Base-by-base conservation (phyloP, 2,888 invertebrate genomes). In the Agriopis marginaria region DNA sequence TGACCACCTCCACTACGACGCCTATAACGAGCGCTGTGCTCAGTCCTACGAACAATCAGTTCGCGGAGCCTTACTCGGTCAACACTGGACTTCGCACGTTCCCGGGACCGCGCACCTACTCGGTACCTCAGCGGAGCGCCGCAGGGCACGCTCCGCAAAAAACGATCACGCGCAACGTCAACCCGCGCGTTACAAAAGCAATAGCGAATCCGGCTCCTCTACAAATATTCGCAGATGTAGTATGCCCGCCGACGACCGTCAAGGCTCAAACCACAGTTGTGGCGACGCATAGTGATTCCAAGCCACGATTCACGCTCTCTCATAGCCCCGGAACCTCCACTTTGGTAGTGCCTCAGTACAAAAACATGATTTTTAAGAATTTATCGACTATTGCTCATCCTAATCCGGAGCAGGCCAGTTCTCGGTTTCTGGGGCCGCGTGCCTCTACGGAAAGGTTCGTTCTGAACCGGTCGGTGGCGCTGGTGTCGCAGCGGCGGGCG, bases 311-410 rank as follows among this genome's bases (percentile, higher is more conserved):
- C 32, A 63, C 63, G 2, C 53, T 58, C 3, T 59, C 63, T 50
- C 70, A 70, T 6, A 42, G 42, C 12, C 12, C 53, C 14, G 62
- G 66, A 0, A 58, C 7, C n/a, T 62, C 69, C 4, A 69, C 71
- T 7, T 54, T 74, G 49, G 61, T 72, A 60, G 70, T 70, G 62
- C 71, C 75, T 3, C 73, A 76, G 59, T 74, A 74, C 58, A 75
- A 76, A 55, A 69, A 71, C 8, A 70, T 72, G 2, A 67, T 74
- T 17, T 74, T 72, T 51, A 74, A 72, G 59, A 71, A 73, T 45
- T 62, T 73, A 49, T 66, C 70, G n/a, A 65, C 66, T 8, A 44
- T 67, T 5, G 68, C 68, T 9, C 60, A 66, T 17, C n/a, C 63
- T 6, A 73, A 69, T 49, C n/a, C 70, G 1, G 66, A 54, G 32